Evolutionary conservation across 2,113 vertebrate species (phyloP).

Genomic region (Athene noctua): DNA sequence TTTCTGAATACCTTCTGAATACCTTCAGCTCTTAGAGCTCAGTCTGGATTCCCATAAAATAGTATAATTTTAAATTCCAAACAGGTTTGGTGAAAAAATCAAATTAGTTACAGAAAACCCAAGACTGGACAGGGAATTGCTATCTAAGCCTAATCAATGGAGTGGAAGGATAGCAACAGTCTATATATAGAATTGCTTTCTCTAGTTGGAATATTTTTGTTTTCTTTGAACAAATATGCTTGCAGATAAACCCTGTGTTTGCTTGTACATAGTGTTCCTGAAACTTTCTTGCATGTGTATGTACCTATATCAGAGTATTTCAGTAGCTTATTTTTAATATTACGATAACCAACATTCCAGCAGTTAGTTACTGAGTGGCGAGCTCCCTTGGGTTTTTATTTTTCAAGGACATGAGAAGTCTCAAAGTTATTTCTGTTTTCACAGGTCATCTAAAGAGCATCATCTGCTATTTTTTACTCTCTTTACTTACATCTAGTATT

Average conservation of each 20-base stretch:
- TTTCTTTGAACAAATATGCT: background rate
- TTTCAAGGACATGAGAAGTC: background rate
- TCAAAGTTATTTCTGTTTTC: constrained; percentile 7
- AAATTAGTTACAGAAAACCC: background rate
- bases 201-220: background rate
- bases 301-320: background rate
- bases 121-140: background rate
- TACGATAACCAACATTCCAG: background rate
- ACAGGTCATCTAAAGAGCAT: constrained; percentile 19
- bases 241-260: background rate
- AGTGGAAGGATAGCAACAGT: background rate
- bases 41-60: background rate
- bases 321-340: background rate
- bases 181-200: background rate
- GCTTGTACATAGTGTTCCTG: background rate
- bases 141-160: background rate
- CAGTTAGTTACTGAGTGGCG: background rate
- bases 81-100: background rate
- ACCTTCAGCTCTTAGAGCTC: background rate
- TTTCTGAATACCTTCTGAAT: background rate
- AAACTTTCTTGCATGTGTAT: background rate
- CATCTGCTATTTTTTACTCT: constrained; percentile 11
- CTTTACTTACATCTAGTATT: background rate
- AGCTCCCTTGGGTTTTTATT: background rate
- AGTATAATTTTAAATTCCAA: background rate